These are phyloP conservation scores for Montipora cactus DNA, from an alignment of 64 coral and sea anemone genomes.

Conservation along the genomic window DNA sequence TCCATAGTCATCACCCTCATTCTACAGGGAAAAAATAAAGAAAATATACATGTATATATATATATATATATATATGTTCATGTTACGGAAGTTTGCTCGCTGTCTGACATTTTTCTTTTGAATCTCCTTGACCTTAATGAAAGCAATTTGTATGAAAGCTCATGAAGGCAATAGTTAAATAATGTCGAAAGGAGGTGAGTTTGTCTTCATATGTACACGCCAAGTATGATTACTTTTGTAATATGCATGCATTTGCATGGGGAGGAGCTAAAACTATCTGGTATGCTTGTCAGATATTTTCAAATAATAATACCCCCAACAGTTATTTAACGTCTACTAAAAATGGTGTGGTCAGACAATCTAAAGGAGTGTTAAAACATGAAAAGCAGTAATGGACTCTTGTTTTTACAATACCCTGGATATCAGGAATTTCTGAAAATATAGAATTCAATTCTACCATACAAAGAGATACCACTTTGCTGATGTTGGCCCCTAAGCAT, in stretches of 20 bases:
- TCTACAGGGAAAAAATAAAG: neutral
- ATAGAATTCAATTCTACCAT: neutral
- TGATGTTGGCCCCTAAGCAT: neutral
- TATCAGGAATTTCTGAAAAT: neutral
- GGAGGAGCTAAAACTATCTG: neutral
- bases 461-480: neutral
- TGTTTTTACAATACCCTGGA: neutral
- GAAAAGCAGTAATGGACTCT: too few relatives aligned
- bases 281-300: neutral
- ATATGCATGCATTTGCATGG: neutral
- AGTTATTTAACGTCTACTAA: neutral
- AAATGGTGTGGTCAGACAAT: neutral
- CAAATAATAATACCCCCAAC: neutral
- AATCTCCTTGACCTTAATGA: neutral
- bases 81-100: neutral
- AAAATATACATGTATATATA: neutral
- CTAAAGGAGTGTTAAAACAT: neutral
- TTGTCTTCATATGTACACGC: neutral
- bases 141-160: neutral
- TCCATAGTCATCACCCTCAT: constrained; percentile 1
- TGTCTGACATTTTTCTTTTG: neutral
- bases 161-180: neutral
- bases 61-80: neutral
- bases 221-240: neutral
- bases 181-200: neutral